Evolutionary conservation across 2,888 invertebrate species (phyloP).

Genomic region (Asteroscopus sphinx): DNA sequence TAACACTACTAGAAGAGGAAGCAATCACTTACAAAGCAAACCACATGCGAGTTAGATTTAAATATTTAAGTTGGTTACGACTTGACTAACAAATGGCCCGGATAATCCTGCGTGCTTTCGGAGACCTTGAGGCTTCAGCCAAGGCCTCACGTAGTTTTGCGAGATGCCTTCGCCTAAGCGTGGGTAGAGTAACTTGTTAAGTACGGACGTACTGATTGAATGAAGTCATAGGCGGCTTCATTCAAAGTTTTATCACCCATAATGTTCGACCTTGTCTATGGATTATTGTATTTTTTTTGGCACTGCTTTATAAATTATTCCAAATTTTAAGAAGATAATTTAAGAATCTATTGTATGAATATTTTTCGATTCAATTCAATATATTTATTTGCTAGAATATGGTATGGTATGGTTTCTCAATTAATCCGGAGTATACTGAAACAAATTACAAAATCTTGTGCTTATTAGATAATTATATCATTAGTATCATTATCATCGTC

Average conservation of each 20-base stretch:
- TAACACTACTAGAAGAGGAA: slow-evolving; percentile 45
- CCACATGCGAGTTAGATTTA: slow-evolving; percentile 48
- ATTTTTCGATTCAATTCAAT: neutral
- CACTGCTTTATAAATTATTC: slow-evolving; percentile 4
- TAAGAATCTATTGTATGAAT: neutral
- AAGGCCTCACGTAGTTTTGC: slow-evolving; percentile 74
- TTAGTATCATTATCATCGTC: no score
- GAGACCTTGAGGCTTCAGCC: slow-evolving; percentile 75
- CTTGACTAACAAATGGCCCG: slow-evolving; percentile 73
- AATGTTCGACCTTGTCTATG: slow-evolving; percentile 38
- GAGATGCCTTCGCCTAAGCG: slow-evolving; percentile 50
- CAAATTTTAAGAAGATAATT: neutral
- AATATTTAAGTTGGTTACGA: slow-evolving; percentile 58
- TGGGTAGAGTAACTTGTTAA: slow-evolving; percentile 51
- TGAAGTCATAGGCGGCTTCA: slow-evolving; percentile 61
- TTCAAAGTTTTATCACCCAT: slow-evolving; percentile 47
- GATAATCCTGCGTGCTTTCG: slow-evolving; percentile 80
- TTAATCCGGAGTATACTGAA: neutral
- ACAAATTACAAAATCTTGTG: neutral
- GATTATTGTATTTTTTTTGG: slow-evolving; percentile 17
- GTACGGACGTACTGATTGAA: slow-evolving; percentile 49
- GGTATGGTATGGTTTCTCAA: no score
- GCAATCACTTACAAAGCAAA: slow-evolving; percentile 44
- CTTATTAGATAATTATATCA: neutral
- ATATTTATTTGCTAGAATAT: no score